These are phyloP conservation scores for Heliconius erato DNA, from an alignment of 2,888 invertebrate species.

Conservation along the genomic window DNA sequence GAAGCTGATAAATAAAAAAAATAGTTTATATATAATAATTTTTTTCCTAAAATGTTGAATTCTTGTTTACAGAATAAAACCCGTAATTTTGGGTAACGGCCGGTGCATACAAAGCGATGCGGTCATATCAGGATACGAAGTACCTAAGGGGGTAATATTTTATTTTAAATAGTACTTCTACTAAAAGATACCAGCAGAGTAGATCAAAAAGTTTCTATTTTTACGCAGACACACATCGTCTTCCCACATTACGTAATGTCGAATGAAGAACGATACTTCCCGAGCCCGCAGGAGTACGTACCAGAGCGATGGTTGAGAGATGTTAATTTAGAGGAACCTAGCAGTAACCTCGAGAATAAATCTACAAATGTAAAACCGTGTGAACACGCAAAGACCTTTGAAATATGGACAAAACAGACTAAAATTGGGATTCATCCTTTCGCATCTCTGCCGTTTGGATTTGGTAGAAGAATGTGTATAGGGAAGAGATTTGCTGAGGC, in stretches of 20 bases:
- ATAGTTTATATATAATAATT: too few species aligned
- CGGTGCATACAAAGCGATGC: conserved; percentile 91
- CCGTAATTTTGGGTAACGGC: conserved; percentile 93
- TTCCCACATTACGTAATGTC: conserved; percentile 92
- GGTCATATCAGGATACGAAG: conserved; percentile 90
- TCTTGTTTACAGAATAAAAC: conserved; percentile 88
- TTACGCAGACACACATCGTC: conserved; percentile 89
- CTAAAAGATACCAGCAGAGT: not conserved
- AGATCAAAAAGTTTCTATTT: conserved; percentile 13
- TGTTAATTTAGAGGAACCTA: conserved; percentile 10
- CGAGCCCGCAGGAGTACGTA: conserved; percentile 88
- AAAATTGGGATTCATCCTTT: conserved; percentile 89
- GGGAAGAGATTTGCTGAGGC: conserved; percentile 93
- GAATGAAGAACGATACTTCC: conserved; percentile 90
- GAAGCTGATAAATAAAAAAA: too few species aligned
- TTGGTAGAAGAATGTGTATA: conserved; percentile 91
- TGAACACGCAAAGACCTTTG: conserved; percentile 50
- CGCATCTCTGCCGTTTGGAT: conserved; percentile 91
- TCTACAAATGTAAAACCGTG: conserved; percentile 36
- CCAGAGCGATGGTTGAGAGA: conserved; percentile 91
- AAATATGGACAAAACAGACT: conserved; percentile 78
- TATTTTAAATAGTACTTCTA: conserved; percentile 4
- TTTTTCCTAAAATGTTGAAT: not conserved
- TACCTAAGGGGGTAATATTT: conserved; percentile 90
- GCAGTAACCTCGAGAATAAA: not conserved